Base-by-base conservation (phyloP, 1,140 invertebrate genomes). In the Apis dorsata region DNA sequence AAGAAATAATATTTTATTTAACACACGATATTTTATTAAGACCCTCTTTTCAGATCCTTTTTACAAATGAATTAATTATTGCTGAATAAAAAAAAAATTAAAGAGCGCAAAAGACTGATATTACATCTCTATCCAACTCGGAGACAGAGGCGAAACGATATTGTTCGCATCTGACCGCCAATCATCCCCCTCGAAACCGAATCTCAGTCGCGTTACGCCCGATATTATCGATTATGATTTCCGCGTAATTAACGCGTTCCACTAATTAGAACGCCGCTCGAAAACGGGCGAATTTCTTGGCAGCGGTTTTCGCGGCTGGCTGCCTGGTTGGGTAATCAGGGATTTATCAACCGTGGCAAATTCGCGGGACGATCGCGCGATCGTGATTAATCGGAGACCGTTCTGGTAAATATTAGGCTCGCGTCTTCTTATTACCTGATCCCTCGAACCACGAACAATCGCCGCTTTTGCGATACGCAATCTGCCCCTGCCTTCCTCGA, bases 391-490 rank as follows among this genome's bases (percentile, higher is more conserved):
- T 86, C 81, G 17, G 9, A 9, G 7, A 57, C 17, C 21, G 5
- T 44, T 60, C 49, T 66, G 55, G 60, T 17, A 76, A 80, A 84
- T 59, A 65, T 77, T 79, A 24, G 0, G 24, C 0, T 4, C 34
- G 34, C 19, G 34, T 0, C 63, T 34, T 13, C 55, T 79, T 34
- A 65, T 69, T 73, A 70, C 65, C 49, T 53, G 62, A 60, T n/a
- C 79, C 51, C 63, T 75, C 76, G 83, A 78, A 78, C 55, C 72
- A 81, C 69, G 55, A 81, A 79, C 51, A 79, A 87, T 70, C 69
- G 78, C 62, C 34, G 2, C 28, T 34, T 87, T 87, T 83, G 84
- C 80, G 86, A 87, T 79, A 24, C 24, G 24, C n/a, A n/a, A n/a
- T 24, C 24, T 24, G 80, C 57, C 68, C 66, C 68, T 68, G 53